Base-by-base conservation (phyloP, 2,888 invertebrate genomes). In the Scotopteryx bipunctaria region DNA sequence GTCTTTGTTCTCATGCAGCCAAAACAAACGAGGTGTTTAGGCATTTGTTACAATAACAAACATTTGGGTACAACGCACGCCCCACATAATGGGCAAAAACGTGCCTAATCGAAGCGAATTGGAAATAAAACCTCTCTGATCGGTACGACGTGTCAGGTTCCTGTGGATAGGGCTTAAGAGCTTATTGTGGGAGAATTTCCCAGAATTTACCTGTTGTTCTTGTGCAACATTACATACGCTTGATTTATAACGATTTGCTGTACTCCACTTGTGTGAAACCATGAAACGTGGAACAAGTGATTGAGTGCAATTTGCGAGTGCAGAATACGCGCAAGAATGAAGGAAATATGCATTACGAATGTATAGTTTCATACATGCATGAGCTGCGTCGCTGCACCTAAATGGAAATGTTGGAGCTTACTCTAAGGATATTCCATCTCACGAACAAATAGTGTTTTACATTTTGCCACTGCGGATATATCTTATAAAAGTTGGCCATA, bases 1-100 rank as follows among this genome's bases (percentile, higher is more conserved):
- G 73, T 80, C 86, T 86, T 88, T 88, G 87, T 89, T 87, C 83
- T 81, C 67, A 61, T 55, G 70, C 73, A 86, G 87, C 82, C 88
- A 87, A 88, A 89, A 88, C 87, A 87, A 81, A 81, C 77, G 73
- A 63, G 64, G 65, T 81, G 85, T 86, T 85, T 83, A 79, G 78
- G 77, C 76, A 74, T 80, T 83, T 75, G 78, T 75, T 83, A 79
- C 79, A 81, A 86, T 85, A 87, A 85, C 84, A 87, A 85, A 82
- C 80, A 78, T 68, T 67, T 71, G 71, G 72, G 71, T 64, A 69
- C 59, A 70, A 66, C 63, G 59, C 52, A 70, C 66, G 68, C 67
- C 63, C 65, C 59, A 56, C 57, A 62, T 68, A 66, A 68, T 66
- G 67, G 64, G 74, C 71, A 71, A 71, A 77, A 77, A 84, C 83